Percentiles rank a stretch among this genome's conserved stretches.
Conservation (phyloP, 2,888 invertebrate genomes). For the Sminthurinus aureus region DNA sequence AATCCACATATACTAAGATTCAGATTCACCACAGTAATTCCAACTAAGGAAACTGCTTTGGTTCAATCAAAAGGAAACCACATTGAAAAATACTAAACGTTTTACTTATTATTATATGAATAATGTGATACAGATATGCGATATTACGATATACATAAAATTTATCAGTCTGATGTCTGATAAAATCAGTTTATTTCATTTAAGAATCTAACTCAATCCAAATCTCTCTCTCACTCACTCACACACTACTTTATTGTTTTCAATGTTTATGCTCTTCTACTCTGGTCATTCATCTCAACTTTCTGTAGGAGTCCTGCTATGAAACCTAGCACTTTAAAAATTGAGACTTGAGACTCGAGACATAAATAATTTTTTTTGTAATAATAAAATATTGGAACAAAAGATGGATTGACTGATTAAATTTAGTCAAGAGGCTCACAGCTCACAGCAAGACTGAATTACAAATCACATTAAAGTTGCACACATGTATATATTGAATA, state of each 20-base stretch:
- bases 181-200: neutral
- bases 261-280: neutral
- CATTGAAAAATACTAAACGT: neutral
- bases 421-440: neutral
- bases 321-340: neutral
- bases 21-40: neutral
- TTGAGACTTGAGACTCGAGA: neutral
- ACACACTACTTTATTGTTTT: no score
- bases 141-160: no score
- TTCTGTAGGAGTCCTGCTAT: neutral
- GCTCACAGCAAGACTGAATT: neutral
- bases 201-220: neutral
- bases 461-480: neutral
- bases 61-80: neutral
- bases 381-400: neutral
- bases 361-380: neutral
- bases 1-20: neutral
- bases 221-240: no score
- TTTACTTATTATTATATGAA: neutral
- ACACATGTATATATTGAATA: neutral
- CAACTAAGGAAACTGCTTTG: neutral
- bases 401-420: neutral
- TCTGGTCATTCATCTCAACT: constrained; percentile 4
- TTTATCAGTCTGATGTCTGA: neutral
- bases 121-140: neutral